Base-by-base conservation (phyloP, 2,113 vertebrate genomes). In the Pithys albifrons region DNA sequence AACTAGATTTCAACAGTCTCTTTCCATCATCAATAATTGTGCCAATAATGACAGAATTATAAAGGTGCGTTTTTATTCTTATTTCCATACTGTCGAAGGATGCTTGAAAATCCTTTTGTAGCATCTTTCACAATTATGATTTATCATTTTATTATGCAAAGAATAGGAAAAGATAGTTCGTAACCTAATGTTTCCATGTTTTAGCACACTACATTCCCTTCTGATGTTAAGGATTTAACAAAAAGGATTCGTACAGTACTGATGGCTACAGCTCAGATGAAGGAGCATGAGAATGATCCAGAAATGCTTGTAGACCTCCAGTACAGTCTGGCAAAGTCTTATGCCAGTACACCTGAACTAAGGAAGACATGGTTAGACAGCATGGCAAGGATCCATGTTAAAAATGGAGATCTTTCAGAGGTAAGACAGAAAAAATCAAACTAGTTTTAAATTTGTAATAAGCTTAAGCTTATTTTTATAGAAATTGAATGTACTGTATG, bases 221-320 rank as follows among this genome's bases (percentile, higher is more conserved):
- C 99, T 3, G 99, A 99, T 0, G 99, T 99, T 35, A 99, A 99
- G 92, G 99, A 99, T 97, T 96, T 99, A 94, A 99, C 99, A 51
- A 99, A 99, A 82, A 98, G 99, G n/a, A 99, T 99, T 91, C 98
- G 99, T 59, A 99, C 99, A 0, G 99, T 99, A 8, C 96, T 99
- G 88, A 99, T 99, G 99, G 99, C 99, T 91, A 99, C 99, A 0
- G 99, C 99, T 58, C 99, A 99, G 97, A 99, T 99, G 99, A 99
- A 99, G 97, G 99, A 99, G 85, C 99, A 99, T 8, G 99, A 99
- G 95, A 98, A 99, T 33, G 99, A 99, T 92, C 99, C 99, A 0
- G 99, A 99, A 98, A 99, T 99, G 99, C 98, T 99, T 72, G 99
- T 99, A 92, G 99, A 99, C 96, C 98, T 99, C 70, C 99, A 99